Conservation (phyloP, 2,888 invertebrate species). For the Tetanocera ferruginea region DNA sequence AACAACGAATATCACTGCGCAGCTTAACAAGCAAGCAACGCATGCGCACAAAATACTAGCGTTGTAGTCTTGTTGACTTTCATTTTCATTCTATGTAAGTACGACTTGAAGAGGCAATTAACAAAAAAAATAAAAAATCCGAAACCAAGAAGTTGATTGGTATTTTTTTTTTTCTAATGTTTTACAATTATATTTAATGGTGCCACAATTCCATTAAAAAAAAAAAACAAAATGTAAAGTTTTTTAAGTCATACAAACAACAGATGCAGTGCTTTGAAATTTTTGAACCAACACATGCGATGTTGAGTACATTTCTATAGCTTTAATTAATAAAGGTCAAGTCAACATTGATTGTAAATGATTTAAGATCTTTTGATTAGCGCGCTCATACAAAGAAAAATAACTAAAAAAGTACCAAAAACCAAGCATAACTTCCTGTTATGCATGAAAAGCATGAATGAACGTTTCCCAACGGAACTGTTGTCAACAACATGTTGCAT, state of each 20-base stretch:
- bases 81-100: neutral
- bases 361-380: neutral
- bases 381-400: neutral
- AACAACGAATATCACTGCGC: neutral
- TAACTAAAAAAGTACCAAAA: too few species aligned
- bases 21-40: neutral
- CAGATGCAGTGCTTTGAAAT: too few species aligned
- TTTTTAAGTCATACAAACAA: too few species aligned
- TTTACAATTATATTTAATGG: neutral
- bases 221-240: too few species aligned
- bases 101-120: too few species aligned
- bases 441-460: conserved; percentile 4
- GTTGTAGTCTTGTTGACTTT: neutral
- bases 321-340: too few species aligned
- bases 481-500: too few species aligned
- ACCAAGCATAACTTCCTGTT: neutral
- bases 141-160: neutral
- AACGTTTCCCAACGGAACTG: neutral
- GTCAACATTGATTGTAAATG: neutral
- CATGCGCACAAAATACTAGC: conserved; percentile 4
- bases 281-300: too few species aligned
- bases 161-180: neutral
- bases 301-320: too few species aligned
- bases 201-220: too few species aligned
- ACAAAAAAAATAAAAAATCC: too few species aligned